Conservation (phyloP, 2,797 vertebrate genomes). For the Buphagus erythrorhynchus region DNA sequence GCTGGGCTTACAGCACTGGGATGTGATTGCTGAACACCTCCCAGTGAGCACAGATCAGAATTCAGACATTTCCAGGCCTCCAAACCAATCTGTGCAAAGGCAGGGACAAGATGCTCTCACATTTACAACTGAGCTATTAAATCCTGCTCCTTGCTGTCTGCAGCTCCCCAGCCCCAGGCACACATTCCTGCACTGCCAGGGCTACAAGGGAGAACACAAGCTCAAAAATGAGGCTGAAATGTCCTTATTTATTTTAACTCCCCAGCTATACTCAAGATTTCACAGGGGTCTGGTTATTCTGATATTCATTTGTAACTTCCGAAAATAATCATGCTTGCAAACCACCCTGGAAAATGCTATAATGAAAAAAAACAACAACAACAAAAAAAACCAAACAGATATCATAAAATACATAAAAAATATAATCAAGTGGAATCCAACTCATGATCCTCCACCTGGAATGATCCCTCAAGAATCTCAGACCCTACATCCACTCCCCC, state of each 20-base stretch:
- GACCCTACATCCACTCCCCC: accelerated
- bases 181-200: not conserved
- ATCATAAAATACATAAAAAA: not conserved
- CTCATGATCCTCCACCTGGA: not conserved
- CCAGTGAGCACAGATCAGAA: not conserved
- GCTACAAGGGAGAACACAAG: not conserved
- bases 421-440: not conserved
- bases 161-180: not conserved
- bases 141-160: not conserved
- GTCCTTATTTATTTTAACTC: not conserved
- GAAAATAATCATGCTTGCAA: not conserved
- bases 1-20: not conserved
- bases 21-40: conserved; percentile 34
- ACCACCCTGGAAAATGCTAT: not conserved
- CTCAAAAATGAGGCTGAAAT: not conserved
- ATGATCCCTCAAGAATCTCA: not conserved
- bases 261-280: not conserved
- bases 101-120: not conserved
- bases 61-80: conserved; percentile 17
- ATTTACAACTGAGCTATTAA: not conserved
- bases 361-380: not conserved
- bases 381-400: accelerated
- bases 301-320: not conserved
- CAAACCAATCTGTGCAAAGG: not conserved
- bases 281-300: not conserved